Evolutionary conservation across 2,113 vertebrate species (phyloP).

Genomic region (Pseudopodoces humilis): DNA sequence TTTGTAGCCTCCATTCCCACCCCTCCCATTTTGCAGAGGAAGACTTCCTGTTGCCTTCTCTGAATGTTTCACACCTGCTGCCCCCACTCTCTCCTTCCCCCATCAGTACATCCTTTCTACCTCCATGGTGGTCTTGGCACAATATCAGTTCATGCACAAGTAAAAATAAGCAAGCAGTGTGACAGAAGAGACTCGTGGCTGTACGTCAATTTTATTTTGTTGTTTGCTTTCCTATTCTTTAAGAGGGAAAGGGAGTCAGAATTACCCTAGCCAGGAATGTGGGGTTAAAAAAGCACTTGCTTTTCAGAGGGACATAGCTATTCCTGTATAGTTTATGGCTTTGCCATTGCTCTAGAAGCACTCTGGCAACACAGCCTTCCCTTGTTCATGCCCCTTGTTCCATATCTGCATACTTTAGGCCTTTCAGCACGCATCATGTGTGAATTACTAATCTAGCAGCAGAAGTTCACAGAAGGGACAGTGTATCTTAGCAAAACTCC

Average conservation of each 20-base stretch:
- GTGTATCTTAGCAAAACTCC: not conserved
- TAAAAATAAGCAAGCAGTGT: conserved; percentile 3
- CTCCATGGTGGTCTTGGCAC: not conserved
- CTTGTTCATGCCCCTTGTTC: not conserved
- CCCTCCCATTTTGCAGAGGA: not conserved
- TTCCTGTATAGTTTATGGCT: not conserved
- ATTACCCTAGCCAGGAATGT: not conserved
- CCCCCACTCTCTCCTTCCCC: not conserved
- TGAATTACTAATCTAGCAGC: not conserved
- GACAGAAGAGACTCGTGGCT: not conserved
- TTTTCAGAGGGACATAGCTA: not conserved
- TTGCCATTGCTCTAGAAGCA: not conserved
- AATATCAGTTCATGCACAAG: not conserved
- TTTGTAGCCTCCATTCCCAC: not conserved
- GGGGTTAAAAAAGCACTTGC: not conserved
- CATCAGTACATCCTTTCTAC: not conserved
- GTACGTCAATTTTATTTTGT: conserved; percentile 43
- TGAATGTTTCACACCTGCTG: not conserved
- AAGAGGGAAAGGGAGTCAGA: not conserved
- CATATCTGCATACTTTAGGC: not conserved
- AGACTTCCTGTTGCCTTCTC: not conserved
- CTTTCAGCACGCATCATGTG: not conserved
- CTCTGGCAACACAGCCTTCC: not conserved
- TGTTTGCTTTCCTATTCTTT: not conserved
- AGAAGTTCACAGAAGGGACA: conserved; percentile 43